These are phyloP conservation scores for Tethya wilhelma DNA, from an alignment of 37 sponge, comb jelly and placozoan species.

Conservation along the genomic window DNA sequence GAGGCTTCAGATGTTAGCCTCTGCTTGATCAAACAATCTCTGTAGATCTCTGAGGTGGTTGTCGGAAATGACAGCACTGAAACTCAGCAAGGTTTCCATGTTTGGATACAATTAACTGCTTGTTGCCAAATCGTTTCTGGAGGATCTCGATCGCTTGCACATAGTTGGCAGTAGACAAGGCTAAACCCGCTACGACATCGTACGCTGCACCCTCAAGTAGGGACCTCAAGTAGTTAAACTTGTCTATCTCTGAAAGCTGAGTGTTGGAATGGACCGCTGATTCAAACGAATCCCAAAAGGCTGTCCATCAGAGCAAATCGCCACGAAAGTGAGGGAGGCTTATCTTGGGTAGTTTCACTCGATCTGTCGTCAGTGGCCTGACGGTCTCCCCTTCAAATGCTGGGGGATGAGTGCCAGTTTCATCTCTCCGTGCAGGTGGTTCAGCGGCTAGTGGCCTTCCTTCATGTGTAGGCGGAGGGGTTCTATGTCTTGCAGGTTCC, in stretches of 20 bases:
- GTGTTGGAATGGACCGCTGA: no score
- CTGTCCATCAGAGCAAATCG: no score
- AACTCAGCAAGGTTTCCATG: neutral
- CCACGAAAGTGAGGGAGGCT: no score
- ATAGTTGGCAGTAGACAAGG: no score
- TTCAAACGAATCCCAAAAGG: no score
- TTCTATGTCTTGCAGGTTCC: neutral
- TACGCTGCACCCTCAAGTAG: no score
- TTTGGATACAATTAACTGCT: no score
- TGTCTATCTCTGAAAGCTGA: no score
- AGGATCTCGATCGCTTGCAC: no score
- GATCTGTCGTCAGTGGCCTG: neutral
- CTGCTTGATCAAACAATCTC: neutral
- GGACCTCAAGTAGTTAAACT: no score
- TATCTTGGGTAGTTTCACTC: constrained; percentile 4
- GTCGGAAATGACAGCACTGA: neutral
- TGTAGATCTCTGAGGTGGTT: neutral
- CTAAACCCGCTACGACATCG: no score
- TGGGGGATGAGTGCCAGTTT: neutral
- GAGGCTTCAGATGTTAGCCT: neutral
- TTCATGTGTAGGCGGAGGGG: neutral
- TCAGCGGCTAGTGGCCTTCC: neutral
- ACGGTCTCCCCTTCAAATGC: neutral
- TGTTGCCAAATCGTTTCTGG: no score
- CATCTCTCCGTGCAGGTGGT: neutral